Conservation (phyloP, 2,888 invertebrate species). For the Lamellibrachia columna region DNA sequence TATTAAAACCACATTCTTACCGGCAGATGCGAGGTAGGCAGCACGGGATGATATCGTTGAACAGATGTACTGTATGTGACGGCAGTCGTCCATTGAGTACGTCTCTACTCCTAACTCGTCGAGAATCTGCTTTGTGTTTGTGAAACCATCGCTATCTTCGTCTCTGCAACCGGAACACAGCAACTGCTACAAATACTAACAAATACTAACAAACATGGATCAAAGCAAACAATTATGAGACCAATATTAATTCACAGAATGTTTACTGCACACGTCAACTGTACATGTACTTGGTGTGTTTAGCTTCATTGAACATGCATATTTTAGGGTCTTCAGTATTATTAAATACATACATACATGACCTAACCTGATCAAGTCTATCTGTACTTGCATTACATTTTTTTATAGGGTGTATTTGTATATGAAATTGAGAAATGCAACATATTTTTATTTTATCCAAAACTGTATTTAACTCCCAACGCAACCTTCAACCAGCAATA, state of each 20-base stretch:
- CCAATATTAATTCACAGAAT: neutral
- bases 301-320: too few species aligned
- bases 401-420: too few species aligned
- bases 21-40: slow-evolving; percentile 90
- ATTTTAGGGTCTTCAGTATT: too few species aligned
- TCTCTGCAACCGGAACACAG: slow-evolving; percentile 33
- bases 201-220: neutral
- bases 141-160: slow-evolving; percentile 49
- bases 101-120: slow-evolving; percentile 82
- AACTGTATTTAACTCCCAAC: too few species aligned
- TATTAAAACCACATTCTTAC: slow-evolving; percentile 61
- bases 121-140: slow-evolving; percentile 68
- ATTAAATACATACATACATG: too few species aligned
- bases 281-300: too few species aligned
- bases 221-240: neutral
- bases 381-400: too few species aligned
- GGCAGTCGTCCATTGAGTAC: slow-evolving; percentile 89
- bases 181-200: neutral
- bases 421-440: too few species aligned
- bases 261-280: neutral
- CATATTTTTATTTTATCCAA: too few species aligned
- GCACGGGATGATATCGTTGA: slow-evolving; percentile 91
- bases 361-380: too few species aligned
- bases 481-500: too few species aligned
- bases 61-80: slow-evolving; percentile 90